Conservation (phyloP, 2,888 invertebrate species). For the Mantis religiosa region DNA sequence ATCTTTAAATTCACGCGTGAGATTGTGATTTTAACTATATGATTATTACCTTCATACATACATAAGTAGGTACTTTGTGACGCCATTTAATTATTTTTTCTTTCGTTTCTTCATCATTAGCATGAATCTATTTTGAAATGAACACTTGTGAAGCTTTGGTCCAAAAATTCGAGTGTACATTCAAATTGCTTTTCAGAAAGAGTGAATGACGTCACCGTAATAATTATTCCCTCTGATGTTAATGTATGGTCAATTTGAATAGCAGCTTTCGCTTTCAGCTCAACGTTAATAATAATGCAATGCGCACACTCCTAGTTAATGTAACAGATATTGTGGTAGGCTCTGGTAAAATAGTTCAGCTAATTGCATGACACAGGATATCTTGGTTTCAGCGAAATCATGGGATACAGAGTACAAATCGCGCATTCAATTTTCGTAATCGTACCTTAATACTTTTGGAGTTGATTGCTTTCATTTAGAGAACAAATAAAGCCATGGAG, state of each 20-base stretch:
- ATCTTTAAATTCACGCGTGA: too few relatives aligned
- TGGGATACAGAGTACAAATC: not conserved
- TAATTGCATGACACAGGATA: not conserved
- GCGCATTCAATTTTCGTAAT: not conserved
- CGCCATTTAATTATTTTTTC: too few relatives aligned
- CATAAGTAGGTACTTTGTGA: too few relatives aligned
- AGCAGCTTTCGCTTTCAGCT: not conserved
- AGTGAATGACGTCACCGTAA: too few relatives aligned
- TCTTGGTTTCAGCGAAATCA: not conserved
- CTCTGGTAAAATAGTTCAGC: not conserved
- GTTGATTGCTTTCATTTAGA: not conserved
- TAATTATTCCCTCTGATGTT: too few relatives aligned
- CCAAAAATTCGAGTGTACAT: too few relatives aligned
- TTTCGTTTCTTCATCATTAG: too few relatives aligned
- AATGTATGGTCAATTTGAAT: not conserved
- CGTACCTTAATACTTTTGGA: not conserved
- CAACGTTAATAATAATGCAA: not conserved
- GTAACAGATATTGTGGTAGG: not conserved
- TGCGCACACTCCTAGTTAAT: not conserved
- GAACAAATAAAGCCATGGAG: not conserved
- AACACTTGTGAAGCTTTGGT: too few relatives aligned
- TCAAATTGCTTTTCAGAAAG: too few relatives aligned
- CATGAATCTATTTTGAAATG: too few relatives aligned
- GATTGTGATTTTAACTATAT: too few relatives aligned
- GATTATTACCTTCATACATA: too few relatives aligned